Evolutionary conservation across 2,888 invertebrate genomes (phyloP).

Genomic region (Mesoligia furuncula): DNA sequence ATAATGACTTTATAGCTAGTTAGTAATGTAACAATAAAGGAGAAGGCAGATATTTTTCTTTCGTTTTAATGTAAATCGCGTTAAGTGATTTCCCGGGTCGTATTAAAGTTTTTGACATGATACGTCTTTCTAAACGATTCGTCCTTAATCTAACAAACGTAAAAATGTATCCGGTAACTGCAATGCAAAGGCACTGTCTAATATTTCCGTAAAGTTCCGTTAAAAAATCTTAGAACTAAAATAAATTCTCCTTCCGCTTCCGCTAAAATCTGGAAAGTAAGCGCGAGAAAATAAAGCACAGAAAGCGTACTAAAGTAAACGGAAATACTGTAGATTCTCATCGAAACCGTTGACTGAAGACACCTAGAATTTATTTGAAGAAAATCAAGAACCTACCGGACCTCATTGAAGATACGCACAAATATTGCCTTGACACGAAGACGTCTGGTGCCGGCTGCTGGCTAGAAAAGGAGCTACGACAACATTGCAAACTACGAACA

Average conservation of each 20-base stretch:
- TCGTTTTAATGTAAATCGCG: neutral
- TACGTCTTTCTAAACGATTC: neutral
- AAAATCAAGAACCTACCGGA: slow-evolving; percentile 1
- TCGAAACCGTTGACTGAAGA: neutral
- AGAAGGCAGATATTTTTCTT: neutral
- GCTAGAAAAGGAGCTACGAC: neutral
- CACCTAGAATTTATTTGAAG: neutral
- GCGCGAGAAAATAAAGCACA: slow-evolving; percentile 2
- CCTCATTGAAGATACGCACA: neutral
- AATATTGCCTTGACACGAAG: neutral
- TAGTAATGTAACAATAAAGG: neutral
- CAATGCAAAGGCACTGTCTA: slow-evolving; percentile 11
- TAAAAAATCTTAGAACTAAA: slow-evolving; percentile 4
- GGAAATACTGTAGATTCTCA: neutral
- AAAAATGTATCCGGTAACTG: neutral
- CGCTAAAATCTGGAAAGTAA: neutral
- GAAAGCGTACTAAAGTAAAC: neutral
- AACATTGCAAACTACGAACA: neutral
- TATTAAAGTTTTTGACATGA: neutral
- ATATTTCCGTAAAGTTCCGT: neutral
- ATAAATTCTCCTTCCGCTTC: neutral
- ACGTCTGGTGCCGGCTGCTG: neutral
- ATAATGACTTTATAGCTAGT: no score
- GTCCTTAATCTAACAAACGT: neutral
- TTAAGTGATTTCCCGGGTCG: neutral